Conservation (phyloP, 2,797 vertebrate species). For the Darevskia nairensis region DNA sequence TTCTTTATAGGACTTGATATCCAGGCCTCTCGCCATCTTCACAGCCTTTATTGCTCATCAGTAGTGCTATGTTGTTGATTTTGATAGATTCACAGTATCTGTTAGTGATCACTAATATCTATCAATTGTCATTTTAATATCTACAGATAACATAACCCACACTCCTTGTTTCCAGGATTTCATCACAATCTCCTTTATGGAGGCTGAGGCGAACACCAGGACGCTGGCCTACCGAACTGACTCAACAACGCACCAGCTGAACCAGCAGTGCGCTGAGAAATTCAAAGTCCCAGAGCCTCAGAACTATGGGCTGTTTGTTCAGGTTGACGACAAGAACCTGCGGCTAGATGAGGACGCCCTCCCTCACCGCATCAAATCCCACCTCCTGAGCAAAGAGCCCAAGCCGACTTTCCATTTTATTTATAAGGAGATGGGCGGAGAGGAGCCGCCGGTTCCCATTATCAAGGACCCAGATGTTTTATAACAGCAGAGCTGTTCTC, state of each 20-base stretch:
- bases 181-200: slow-evolving; percentile 90
- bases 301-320: slow-evolving; percentile 80
- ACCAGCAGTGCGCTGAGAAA: slow-evolving; percentile 87
- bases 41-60: background rate
- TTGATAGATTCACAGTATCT: background rate
- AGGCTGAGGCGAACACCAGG: slow-evolving; percentile 83
- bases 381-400: slow-evolving; percentile 83
- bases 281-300: slow-evolving; percentile 81
- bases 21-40: background rate
- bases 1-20: background rate
- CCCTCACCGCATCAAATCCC: slow-evolving; percentile 88
- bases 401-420: slow-evolving; percentile 90
- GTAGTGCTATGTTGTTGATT: background rate
- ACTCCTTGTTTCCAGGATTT: slow-evolving; percentile 85
- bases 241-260: slow-evolving; percentile 84
- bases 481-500: slow-evolving; percentile 45
- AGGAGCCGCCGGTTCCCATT: slow-evolving; percentile 55
- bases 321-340: slow-evolving; percentile 79
- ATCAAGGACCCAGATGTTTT: slow-evolving; percentile 78
- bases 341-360: slow-evolving; percentile 84
- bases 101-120: background rate
- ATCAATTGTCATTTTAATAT: background rate
- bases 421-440: slow-evolving; percentile 81
- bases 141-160: slow-evolving; percentile 35
- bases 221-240: slow-evolving; percentile 86